Conservation (phyloP, 2,888 invertebrate species). For the Prosopocoilus inquinatus region DNA sequence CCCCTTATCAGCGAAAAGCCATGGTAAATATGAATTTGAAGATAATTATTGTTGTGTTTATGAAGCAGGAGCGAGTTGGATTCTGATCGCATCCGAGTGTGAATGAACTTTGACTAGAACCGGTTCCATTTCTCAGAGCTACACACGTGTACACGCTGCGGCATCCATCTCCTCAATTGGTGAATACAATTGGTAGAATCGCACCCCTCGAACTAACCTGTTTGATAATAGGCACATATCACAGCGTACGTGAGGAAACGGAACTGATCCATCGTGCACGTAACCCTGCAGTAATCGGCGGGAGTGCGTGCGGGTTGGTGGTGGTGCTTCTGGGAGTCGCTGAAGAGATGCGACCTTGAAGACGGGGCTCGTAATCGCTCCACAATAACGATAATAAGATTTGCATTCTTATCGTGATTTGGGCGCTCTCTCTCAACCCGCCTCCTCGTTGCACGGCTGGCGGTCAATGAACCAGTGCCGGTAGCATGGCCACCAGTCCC, state of each 20-base stretch:
- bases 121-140: slow-evolving; percentile 42
- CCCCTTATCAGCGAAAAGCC: slow-evolving; percentile 7
- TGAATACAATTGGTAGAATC: slow-evolving; percentile 23
- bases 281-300: too few species aligned
- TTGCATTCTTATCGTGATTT: slow-evolving; percentile 42
- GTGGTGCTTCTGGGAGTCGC: not conserved
- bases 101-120: slow-evolving; percentile 47
- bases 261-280: too few species aligned
- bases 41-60: slow-evolving; percentile 41
- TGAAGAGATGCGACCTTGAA: slow-evolving; percentile 19
- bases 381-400: slow-evolving; percentile 25
- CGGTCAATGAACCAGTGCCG: slow-evolving; percentile 53
- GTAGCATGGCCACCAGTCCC: slow-evolving; percentile 45
- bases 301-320: not conserved
- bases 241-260: too few species aligned
- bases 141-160: slow-evolving; percentile 15
- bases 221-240: not conserved
- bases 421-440: slow-evolving; percentile 29
- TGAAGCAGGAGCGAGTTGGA: slow-evolving; percentile 32
- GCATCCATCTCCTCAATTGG: slow-evolving; percentile 29
- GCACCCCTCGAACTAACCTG: slow-evolving; percentile 6
- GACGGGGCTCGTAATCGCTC: slow-evolving; percentile 16
- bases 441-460: slow-evolving; percentile 50
- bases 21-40: slow-evolving; percentile 38
- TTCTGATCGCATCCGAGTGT: slow-evolving; percentile 40